Base-by-base conservation (phyloP, 2,113 vertebrate species). In the Columba janthina region DNA sequence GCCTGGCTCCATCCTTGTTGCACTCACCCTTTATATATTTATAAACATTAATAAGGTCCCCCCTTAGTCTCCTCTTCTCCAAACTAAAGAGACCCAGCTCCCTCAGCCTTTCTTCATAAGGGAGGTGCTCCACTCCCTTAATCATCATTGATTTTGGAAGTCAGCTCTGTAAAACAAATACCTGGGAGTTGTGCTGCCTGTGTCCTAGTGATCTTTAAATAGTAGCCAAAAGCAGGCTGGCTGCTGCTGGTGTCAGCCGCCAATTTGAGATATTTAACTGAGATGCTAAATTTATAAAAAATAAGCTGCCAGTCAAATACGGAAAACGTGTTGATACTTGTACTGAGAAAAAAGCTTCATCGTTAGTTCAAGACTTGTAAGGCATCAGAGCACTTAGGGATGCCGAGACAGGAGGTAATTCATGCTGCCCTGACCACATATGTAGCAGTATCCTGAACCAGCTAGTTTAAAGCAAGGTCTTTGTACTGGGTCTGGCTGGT, bases 391-490 rank as follows among this genome's bases (percentile, higher is more conserved):
- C 29, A 22, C 42, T 24, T 8, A 11, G 18, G 32, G 58, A 48
- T 0, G 3, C 34, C 50, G 26, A 44, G 57, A 66, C 12, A 64
- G 46, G 25, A 67, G 36, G 9, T 15, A 46, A 29, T 64, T n/a
- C 0, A 2, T 36, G 19, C 28, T 81, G 69, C 65, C 0, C 1
- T 62, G 40, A 40, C 21, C 51, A 32, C 10, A 11, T 25, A 12
- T 34, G 42, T 29, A 28, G 72, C 69, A 65, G 50, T 40, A 44
- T 40, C 61, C 51, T 44, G 10, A 0, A 0, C 28, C 54, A 61
- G 18, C 21, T 1, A 0, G 7, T 12, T 62, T 54, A 40, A 85
- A 67, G 53, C 36, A 67, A 86, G 29, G 8, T 84, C 1, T 11
- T 58, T 89, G 24, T 51, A 26, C 53, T 50, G 36, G 6, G 3